Evolutionary conservation across 2,797 vertebrate species (phyloP).

Genomic region (Pantherophis vulpinus): DNA sequence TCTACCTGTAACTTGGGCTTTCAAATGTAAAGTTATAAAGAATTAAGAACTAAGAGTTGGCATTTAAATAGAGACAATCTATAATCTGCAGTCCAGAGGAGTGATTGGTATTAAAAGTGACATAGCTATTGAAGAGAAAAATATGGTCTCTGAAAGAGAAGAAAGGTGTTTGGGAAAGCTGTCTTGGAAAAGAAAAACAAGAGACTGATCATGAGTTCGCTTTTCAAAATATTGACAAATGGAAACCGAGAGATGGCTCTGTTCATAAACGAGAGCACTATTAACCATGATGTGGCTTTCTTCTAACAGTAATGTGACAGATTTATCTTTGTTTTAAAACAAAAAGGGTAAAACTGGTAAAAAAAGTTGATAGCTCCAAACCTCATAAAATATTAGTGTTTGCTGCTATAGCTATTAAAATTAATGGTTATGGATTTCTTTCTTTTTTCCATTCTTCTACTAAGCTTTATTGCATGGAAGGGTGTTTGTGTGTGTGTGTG

Average conservation of each 20-base stretch:
- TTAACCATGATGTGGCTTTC: slow-evolving; percentile 60
- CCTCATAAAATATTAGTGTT: slow-evolving; percentile 77
- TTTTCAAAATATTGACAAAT: slow-evolving; percentile 63
- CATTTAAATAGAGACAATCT: slow-evolving; percentile 50
- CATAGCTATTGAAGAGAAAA: slow-evolving; percentile 40
- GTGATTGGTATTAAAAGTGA: slow-evolving; percentile 16
- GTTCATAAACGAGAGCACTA: slow-evolving; percentile 51
- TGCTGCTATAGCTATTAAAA: slow-evolving; percentile 72
- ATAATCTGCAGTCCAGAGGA: slow-evolving; percentile 16
- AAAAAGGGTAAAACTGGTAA: slow-evolving; percentile 52
- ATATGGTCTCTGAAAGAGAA: slow-evolving; percentile 21
- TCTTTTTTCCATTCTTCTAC: slow-evolving; percentile 59
- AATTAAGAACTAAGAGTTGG: background rate
- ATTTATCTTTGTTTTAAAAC: slow-evolving; percentile 69
- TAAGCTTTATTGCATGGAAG: slow-evolving; percentile 63
- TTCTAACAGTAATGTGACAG: slow-evolving; percentile 27
- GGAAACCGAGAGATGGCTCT: slow-evolving; percentile 50
- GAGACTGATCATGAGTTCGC: slow-evolving; percentile 38
- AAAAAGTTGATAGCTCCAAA: slow-evolving; percentile 62
- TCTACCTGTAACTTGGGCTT: background rate
- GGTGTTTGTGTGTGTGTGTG: background rate
- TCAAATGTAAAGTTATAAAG: slow-evolving; percentile 9
- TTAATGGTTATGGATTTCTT: slow-evolving; percentile 70
- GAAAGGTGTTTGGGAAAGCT: background rate
- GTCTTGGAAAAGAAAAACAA: background rate